phyloP scores from a whole-genome alignment of 2,888 invertebrate genomes.

The Hirtodrosophila alboralis region DNA sequence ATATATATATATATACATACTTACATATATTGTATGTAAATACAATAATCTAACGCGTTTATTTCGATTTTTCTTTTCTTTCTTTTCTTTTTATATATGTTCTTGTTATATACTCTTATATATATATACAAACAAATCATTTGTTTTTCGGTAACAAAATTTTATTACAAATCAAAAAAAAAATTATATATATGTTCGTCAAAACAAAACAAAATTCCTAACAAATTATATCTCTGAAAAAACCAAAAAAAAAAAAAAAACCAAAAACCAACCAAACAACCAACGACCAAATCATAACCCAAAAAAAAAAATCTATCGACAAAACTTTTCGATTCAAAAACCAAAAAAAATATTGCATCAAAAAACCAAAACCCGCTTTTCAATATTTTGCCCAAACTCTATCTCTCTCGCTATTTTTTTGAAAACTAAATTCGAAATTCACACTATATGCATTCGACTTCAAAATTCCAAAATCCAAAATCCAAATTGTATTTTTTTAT shows the following conservation, averaged over 20 bases:
- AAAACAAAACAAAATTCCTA: constrained; percentile 67
- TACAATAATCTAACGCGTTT: constrained; percentile 84
- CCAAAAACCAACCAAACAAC: constrained; percentile 53
- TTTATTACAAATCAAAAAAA: constrained; percentile 71
- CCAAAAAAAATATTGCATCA: constrained; percentile 25
- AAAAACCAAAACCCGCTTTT: constrained; percentile 38
- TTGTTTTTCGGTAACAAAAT: constrained; percentile 79
- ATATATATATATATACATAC: constrained; percentile 33
- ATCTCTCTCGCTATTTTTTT: constrained; percentile 6
- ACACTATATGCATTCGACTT: constrained; percentile 55
- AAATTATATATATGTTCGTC: constrained; percentile 84
- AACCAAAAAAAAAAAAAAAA: constrained; percentile 47
- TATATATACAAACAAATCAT: constrained; percentile 64
- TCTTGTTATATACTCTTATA: constrained; percentile 72
- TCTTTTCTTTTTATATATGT: constrained; percentile 83
- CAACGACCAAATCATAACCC: constrained; percentile 55
- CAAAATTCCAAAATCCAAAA: constrained; percentile 47
- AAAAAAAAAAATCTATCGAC: constrained; percentile 54
- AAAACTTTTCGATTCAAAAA: constrained; percentile 66
- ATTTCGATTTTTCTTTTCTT: constrained; percentile 84
- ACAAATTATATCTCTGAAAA: constrained; percentile 57
- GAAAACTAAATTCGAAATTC: constrained; percentile 62
- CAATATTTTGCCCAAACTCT: constrained; percentile 37
- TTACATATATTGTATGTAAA: constrained; percentile 73
- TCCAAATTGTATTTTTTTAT: constrained; percentile 47